Base-by-base conservation (phyloP, 1,140 invertebrate species). In the Drosophila pachea region DNA sequence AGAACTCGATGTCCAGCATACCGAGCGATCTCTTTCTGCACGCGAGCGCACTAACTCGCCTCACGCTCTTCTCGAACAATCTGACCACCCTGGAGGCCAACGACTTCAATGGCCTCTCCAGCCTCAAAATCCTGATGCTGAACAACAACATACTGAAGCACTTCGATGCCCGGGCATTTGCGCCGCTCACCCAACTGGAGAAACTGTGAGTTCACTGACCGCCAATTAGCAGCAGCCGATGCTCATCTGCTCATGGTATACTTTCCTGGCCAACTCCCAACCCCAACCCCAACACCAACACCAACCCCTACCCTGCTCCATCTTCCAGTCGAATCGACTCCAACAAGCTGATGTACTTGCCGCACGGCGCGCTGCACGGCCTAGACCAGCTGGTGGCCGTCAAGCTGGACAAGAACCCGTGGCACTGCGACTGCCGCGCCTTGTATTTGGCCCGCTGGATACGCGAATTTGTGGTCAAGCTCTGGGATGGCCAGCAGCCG, bases 351-450 rank as follows among this genome's bases (percentile, higher is more conserved):
- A 92, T 93, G 35, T 93, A 92, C 63, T 86, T 96, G 33, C 94
- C 95, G 4, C 90, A 92, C 6, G 92, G 94, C 12, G 91, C 93
- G 1, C 89, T 97, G 22, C 94, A 95, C 72, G 91, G 91, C 14
- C 90, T 95, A 50, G 90, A 91, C 0, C 91, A 92, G 36, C 90
- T 97, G 43, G 90, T 92, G 4, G 93, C 94, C 53, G 91, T 96
- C 0, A 95, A 95, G 86, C 89, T 97, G 14, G 93, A 93, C 1
- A 94, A 94, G 71, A 97, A 97, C 89, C 95, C 95, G 0, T 96
- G 95, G 95, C 94, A 96, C 78, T 97, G 95, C 74, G 95, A 96
- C 82, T 97, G 95, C 78, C 92, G 93, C 42, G 93, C 94, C 6
- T 90, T 95, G 0, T 96, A 96, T 84, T 91, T 96, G 55, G 92